Base-by-base conservation (phyloP, 2,113 vertebrate genomes). In the Brachypteracias leptosomus region DNA sequence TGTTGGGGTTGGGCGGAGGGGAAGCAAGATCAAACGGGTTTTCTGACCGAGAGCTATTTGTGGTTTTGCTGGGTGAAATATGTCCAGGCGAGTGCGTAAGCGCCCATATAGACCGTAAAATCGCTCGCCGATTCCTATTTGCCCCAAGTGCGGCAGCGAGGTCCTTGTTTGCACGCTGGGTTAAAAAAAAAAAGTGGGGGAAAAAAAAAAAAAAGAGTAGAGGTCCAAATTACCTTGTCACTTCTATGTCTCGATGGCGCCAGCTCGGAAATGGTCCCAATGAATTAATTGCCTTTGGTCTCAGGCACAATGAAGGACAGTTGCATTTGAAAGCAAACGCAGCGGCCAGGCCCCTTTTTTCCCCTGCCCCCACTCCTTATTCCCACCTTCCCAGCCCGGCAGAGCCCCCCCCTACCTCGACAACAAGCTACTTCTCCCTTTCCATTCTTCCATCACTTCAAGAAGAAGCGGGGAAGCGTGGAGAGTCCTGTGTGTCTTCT, bases 251-350 rank as follows among this genome's bases (percentile, higher is more conserved):
- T 96, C 70, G 42, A 84, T 96, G 98, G 98, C 98, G 98, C 98
- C 98, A 98, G 97, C 93, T 98, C 97, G 98, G 98, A 98, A 98
- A 98, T 98, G 96, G 96, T 96, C 97, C 95, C 97, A 96, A 92
- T 97, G 97, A 96, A 97, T 97, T 98, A 98, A 98, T 97, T 97
- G 95, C 97, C 98, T 98, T 98, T 97, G 96, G 97, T 98, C 97
- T 98, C 96, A 26, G 85, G 66, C 77, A 96, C 96, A 97, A 97
- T 95, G 95, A 95, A 73, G 59, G 35, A 89, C 94, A 97, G 96
- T 91, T 98, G 97, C 98, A 98, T 98, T 97, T 98, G 98, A 98
- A 98, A 98, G 97, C 85, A 61, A 91, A 97, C 24, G 68, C 95
- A 90, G 93, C 17, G 67, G 70, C 72, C 73, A 74, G 96, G 88